phyloP scores from a whole-genome alignment of 2,888 invertebrate species.

The Phasia obesa region DNA sequence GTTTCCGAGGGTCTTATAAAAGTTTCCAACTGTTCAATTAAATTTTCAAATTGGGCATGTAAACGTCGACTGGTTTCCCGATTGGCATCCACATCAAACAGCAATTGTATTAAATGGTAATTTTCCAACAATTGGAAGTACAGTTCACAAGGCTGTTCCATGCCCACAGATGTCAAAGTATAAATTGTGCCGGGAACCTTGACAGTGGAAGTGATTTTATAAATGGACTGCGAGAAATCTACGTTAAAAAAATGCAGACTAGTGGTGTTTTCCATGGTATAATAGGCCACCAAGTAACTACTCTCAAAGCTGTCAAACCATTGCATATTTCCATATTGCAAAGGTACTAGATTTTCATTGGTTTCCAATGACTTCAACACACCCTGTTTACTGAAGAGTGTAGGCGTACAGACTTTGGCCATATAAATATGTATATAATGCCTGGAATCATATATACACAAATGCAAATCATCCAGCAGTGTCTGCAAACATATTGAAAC shows the following conservation, averaged over 20 bases:
- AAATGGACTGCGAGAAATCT: background rate
- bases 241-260: conserved; percentile 37
- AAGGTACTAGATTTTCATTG: conserved; percentile 6
- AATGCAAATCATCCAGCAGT: conserved; percentile 43
- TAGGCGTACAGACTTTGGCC: conserved; percentile 16
- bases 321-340: conserved; percentile 63
- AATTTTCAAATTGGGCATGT: conserved; percentile 68
- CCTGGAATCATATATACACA: conserved; percentile 75
- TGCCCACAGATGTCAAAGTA: conserved; percentile 1
- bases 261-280: conserved; percentile 15
- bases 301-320: conserved; percentile 41
- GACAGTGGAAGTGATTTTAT: background rate
- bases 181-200: conserved; percentile 38
- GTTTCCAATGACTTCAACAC: background rate
- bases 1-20: conserved; percentile 55
- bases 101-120: conserved; percentile 33
- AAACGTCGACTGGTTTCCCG: conserved; percentile 27
- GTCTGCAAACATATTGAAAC: conserved; percentile 85
- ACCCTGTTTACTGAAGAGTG: background rate
- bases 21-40: conserved; percentile 73
- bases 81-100: conserved; percentile 32
- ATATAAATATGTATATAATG: conserved; percentile 71
- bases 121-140: conserved; percentile 57
- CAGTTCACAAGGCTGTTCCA: conserved; percentile 42
- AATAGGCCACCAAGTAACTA: conserved; percentile 41